Evolutionary conservation across 2,113 vertebrate genomes (phyloP).

Genomic region (Actenoides lindsayi): DNA sequence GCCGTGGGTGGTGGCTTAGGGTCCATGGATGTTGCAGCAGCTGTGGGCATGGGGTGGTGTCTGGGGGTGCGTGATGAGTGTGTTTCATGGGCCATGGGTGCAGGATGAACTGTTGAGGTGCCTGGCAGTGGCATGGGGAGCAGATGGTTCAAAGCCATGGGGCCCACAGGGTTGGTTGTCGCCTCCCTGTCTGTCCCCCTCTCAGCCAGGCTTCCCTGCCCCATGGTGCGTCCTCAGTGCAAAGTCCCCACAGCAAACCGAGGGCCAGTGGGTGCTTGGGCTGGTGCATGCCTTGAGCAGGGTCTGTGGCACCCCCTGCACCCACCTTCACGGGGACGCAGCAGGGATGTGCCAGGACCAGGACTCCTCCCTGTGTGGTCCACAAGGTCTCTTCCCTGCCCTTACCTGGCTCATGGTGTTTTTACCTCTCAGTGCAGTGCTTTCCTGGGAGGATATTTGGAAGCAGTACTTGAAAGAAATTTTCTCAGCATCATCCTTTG

Average conservation of each 20-base stretch:
- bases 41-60: not conserved
- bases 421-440: not conserved
- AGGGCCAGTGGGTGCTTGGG: rapidly evolving
- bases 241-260: not conserved
- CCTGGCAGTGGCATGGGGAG: not conserved
- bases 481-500: no score
- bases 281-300: not conserved
- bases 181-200: not conserved
- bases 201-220: not conserved
- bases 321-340: not conserved
- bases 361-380: not conserved
- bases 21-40: not conserved
- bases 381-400: not conserved
- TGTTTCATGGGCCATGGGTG: rapidly evolving
- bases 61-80: no score
- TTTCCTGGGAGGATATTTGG: not conserved
- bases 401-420: rapidly evolving
- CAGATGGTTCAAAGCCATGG: rapidly evolving
- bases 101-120: not conserved
- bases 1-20: not conserved
- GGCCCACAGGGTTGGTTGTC: not conserved
- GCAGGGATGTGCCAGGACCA: not conserved
- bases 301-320: no score
- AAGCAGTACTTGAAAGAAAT: no score
- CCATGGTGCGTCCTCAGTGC: rapidly evolving